Conservation (phyloP, 2,113 vertebrate genomes). For the Apodemus sylvaticus region DNA sequence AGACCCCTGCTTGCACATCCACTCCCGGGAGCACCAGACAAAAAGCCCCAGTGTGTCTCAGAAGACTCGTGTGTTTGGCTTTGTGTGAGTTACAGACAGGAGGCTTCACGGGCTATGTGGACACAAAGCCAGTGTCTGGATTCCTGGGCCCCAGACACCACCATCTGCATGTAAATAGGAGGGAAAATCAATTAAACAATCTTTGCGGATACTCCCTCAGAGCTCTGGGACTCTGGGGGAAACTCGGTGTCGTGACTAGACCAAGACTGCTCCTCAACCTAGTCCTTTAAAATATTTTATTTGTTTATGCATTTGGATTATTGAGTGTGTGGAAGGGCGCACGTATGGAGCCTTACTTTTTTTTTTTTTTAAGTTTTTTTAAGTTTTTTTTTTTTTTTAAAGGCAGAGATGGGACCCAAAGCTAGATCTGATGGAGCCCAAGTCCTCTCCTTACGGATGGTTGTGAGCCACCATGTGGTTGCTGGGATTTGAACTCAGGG, state of each 20-base stretch:
- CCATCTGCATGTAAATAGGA: slow-evolving; percentile 89
- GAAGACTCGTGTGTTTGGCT: slow-evolving; percentile 79
- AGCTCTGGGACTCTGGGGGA: slow-evolving; percentile 61
- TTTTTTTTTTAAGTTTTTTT: neutral
- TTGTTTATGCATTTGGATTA: neutral
- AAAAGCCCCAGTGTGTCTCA: slow-evolving; percentile 85
- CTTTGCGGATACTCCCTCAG: slow-evolving; percentile 78
- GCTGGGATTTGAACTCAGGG: too few species aligned
- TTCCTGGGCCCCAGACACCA: slow-evolving; percentile 83
- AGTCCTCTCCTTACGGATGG: too few species aligned
- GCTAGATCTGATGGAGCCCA: too few species aligned
- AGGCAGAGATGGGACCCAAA: too few species aligned
- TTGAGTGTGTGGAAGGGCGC: too few species aligned
- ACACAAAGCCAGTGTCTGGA: slow-evolving; percentile 88
- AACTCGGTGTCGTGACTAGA: neutral
- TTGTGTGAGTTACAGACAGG: slow-evolving; percentile 85
- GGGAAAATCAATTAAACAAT: slow-evolving; percentile 89
- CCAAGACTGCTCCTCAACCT: neutral
- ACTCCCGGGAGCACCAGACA: slow-evolving; percentile 82
- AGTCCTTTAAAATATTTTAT: neutral
- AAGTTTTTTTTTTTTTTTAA: too few species aligned
- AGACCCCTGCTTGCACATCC: slow-evolving; percentile 36
- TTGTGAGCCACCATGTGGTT: too few species aligned
- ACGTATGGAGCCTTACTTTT: neutral
- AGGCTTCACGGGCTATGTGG: slow-evolving; percentile 83